phyloP scores from a whole-genome alignment of 1,140 invertebrate species.

The Brachionus asplanchnoidis region DNA sequence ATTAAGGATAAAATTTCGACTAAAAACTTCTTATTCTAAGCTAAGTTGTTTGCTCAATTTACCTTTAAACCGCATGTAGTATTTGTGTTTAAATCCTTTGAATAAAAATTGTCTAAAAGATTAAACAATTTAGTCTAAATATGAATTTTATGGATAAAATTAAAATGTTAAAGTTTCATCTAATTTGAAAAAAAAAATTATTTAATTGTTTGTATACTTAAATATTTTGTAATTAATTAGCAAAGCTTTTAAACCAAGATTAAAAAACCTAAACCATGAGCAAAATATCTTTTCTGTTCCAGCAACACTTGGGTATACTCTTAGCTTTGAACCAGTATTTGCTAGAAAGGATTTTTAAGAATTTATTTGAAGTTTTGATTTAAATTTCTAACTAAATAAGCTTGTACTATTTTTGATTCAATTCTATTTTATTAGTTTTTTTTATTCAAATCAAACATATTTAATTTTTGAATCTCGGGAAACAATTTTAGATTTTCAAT shows the following conservation, averaged over 20 bases:
- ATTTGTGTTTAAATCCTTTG: background rate
- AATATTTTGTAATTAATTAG: conserved; percentile 5
- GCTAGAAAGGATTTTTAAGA: background rate
- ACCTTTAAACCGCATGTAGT: background rate
- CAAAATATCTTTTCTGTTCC: background rate
- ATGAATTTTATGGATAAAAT: background rate
- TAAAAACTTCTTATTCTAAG: background rate
- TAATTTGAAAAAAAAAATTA: conserved; percentile 22
- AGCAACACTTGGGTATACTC: background rate
- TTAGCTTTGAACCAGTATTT: background rate
- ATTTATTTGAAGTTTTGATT: background rate
- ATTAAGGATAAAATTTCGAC: conserved; percentile 17
- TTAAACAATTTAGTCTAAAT: conserved; percentile 1
- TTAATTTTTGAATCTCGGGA: no score
- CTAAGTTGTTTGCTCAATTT: background rate
- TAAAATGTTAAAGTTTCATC: conserved; percentile 33
- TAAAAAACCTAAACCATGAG: background rate
- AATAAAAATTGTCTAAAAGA: conserved; percentile 4
- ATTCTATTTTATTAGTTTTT: background rate
- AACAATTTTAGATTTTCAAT: no score
- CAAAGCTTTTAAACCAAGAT: background rate
- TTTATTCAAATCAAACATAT: background rate
- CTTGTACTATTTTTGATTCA: background rate
- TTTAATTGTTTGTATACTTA: conserved; percentile 7
- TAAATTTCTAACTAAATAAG: background rate